Evolutionary conservation across 2,113 vertebrate species (phyloP).

Genomic region (Pholis gunnellus): DNA sequence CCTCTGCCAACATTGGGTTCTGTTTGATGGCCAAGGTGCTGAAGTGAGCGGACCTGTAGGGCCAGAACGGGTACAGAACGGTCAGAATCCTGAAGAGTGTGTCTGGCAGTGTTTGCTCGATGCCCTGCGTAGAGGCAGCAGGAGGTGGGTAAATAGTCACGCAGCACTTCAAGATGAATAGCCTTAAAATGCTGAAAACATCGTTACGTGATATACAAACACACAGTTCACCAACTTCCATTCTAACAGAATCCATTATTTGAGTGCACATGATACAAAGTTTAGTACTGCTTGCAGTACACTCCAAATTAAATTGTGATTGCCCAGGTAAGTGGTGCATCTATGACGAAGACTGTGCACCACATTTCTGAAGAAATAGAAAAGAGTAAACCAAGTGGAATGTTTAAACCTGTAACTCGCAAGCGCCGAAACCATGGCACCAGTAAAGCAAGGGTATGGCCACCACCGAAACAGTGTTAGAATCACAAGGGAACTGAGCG

Average conservation of each 20-base stretch:
- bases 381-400: background rate
- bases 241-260: background rate
- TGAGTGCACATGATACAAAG: background rate
- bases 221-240: background rate
- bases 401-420: background rate
- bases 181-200: slow-evolving; percentile 6
- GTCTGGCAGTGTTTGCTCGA: background rate
- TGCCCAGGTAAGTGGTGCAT: background rate
- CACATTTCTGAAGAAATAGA: background rate
- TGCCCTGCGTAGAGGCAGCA: background rate
- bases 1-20: slow-evolving; percentile 97
- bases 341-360: background rate
- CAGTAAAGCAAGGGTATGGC: slow-evolving; percentile 39
- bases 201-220: background rate
- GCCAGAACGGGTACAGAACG: background rate
- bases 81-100: slow-evolving; percentile 11
- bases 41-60: slow-evolving; percentile 96
- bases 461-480: slow-evolving; percentile 25
- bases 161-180: background rate
- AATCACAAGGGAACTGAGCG: background rate
- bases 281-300: background rate
- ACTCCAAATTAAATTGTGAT: background rate
- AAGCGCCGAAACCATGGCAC: slow-evolving; percentile 11
- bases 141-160: background rate
- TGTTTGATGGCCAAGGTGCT: slow-evolving; percentile 99